Percentiles rank a stretch among this genome's conserved stretches.
These are phyloP conservation scores for Campylomormyrus tamandua DNA, from an alignment of 2,113 vertebrate species.

Conservation along the genomic window DNA sequence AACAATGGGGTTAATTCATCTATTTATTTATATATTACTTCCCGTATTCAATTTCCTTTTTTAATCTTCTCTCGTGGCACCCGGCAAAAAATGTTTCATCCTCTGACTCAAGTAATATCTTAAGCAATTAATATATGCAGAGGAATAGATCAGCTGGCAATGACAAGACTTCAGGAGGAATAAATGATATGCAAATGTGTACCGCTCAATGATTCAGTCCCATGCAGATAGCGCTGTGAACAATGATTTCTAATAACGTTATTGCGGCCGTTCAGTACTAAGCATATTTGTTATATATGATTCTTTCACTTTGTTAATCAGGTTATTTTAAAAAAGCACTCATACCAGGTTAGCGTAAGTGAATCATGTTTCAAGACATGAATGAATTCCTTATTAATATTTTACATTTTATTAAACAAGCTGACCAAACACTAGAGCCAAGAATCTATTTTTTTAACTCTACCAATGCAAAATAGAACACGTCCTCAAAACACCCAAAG, in stretches of 20 bases:
- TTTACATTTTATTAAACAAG: neutral
- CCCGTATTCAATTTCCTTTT: slow-evolving; percentile 1
- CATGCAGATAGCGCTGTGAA: slow-evolving; percentile 52
- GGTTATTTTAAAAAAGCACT: neutral
- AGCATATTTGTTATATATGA: neutral
- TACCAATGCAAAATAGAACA: neutral
- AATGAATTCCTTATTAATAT: neutral
- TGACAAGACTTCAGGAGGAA: slow-evolving; percentile 57
- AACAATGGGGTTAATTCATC: neutral
- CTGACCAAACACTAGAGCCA: neutral
- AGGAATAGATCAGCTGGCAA: slow-evolving; percentile 18
- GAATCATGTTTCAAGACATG: neutral
- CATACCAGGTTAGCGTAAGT: neutral
- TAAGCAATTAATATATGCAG: slow-evolving; percentile 21
- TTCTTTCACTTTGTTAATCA: neutral
- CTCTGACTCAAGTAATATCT: slow-evolving; percentile 4
- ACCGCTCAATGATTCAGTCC: slow-evolving; percentile 60
- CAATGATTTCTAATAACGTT: slow-evolving; percentile 45
- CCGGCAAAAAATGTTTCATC: neutral
- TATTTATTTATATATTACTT: neutral
- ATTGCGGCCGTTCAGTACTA: slow-evolving; percentile 40
- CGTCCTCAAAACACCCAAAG: neutral
- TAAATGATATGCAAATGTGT: slow-evolving; percentile 66
- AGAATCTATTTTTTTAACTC: neutral
- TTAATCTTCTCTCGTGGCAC: neutral